Evolutionary conservation across 2,888 invertebrate species (phyloP).

Genomic region (Spatulosminthurus flaviceps): DNA sequence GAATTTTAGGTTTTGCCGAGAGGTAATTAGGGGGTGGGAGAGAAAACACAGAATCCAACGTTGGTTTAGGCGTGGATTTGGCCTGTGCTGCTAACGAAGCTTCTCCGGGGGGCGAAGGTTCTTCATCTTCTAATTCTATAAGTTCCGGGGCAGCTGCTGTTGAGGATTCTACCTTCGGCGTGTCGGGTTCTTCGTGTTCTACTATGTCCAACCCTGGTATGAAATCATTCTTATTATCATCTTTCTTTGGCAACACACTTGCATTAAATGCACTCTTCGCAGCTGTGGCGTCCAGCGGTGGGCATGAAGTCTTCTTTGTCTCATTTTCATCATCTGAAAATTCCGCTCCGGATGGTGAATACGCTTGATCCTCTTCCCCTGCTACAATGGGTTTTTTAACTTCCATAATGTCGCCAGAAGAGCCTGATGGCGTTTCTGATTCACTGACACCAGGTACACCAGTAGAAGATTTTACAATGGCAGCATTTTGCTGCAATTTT

Average conservation of each 20-base stretch:
- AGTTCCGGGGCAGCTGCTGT: conserved; percentile 41
- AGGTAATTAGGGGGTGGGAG: conserved; percentile 47
- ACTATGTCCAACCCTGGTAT: conserved; percentile 35
- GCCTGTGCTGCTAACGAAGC: conserved; percentile 39
- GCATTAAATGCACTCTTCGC: not conserved
- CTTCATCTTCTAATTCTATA: conserved; percentile 43
- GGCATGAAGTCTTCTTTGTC: not conserved
- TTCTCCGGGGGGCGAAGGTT: conserved; percentile 55
- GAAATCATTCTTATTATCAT: conserved; percentile 10
- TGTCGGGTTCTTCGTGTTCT: conserved; percentile 41
- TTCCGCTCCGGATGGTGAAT: conserved; percentile 58
- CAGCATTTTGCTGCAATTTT: not conserved
- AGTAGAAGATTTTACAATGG: not conserved
- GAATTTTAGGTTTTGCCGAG: conserved; percentile 56
- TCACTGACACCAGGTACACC: not conserved
- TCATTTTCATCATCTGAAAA: conserved; percentile 56
- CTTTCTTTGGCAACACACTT: conserved; percentile 6
- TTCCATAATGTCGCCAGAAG: not conserved
- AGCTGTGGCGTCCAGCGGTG: not conserved
- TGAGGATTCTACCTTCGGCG: not conserved
- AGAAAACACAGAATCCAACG: conserved; percentile 51
- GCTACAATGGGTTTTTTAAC: not conserved
- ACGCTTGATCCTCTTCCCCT: conserved; percentile 41
- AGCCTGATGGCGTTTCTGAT: too few species aligned
- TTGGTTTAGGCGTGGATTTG: not conserved